Conservation (phyloP, 2,888 invertebrate species). For the Chydorus sphaericus region DNA sequence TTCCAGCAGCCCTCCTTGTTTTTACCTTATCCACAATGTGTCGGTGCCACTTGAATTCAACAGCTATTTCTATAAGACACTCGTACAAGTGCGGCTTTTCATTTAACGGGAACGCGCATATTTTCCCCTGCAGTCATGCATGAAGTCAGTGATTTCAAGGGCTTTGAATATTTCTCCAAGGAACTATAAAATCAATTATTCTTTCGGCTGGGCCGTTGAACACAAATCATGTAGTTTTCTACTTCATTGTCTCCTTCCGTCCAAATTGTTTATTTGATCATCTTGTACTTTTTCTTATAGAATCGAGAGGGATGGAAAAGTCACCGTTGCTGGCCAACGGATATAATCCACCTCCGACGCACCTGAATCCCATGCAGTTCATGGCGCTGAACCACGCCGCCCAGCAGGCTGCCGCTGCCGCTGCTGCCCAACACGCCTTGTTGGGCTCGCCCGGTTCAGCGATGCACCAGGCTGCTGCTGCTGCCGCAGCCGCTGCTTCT, state of each 20-base stretch:
- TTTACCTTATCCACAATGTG: no score
- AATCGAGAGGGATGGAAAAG: conserved; percentile 55
- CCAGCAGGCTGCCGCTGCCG: conserved; percentile 27
- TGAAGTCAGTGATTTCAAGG: no score
- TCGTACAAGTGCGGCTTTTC: no score
- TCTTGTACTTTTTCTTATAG: not conserved
- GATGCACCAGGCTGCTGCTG: conserved; percentile 56
- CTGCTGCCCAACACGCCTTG: conserved; percentile 31
- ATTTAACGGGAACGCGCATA: no score
- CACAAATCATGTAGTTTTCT: no score
- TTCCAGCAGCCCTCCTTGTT: not conserved
- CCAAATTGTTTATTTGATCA: not conserved
- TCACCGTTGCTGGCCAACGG: conserved; percentile 83
- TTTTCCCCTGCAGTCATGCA: no score
- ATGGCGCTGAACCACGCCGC: conserved; percentile 67
- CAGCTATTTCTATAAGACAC: not conserved
- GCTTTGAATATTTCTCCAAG: no score
- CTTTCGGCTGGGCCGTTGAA: no score
- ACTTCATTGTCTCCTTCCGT: not conserved
- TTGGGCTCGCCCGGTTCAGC: conserved; percentile 44
- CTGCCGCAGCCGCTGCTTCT: conserved; percentile 57
- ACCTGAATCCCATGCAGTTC: conserved; percentile 85
- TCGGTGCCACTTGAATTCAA: not conserved
- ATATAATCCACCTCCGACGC: conserved; percentile 73
- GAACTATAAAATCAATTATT: no score